These are phyloP conservation scores for Eilema caniola DNA, from an alignment of 2,888 invertebrate species.

Conservation along the genomic window DNA sequence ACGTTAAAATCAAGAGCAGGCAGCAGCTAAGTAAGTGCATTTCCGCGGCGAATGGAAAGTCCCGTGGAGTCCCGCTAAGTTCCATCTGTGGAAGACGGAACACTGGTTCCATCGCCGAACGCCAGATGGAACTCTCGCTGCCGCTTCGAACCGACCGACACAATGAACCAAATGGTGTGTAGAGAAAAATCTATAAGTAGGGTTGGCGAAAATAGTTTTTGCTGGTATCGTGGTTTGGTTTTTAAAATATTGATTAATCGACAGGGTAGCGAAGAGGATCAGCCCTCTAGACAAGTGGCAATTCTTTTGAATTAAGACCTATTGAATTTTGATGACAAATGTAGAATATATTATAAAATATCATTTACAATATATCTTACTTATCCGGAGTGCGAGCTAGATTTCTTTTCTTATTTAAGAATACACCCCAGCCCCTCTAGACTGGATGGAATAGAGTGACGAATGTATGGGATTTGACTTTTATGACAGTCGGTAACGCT, in stretches of 20 bases:
- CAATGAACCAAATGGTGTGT: conserved; percentile 59
- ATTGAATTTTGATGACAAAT: too few species aligned
- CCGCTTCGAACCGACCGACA: conserved; percentile 36
- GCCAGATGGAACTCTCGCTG: conserved; percentile 47
- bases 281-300: too few species aligned
- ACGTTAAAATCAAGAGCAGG: conserved; percentile 65
- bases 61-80: conserved; percentile 47
- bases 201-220: conserved; percentile 25
- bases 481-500: too few species aligned
- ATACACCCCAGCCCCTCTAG: too few species aligned
- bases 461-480: too few species aligned
- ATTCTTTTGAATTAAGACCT: too few species aligned
- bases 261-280: too few species aligned
- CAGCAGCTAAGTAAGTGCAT: conserved; percentile 69
- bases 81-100: conserved; percentile 25
- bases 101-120: conserved; percentile 33
- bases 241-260: not conserved
- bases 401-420: too few species aligned
- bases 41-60: conserved; percentile 45
- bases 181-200: conserved; percentile 57
- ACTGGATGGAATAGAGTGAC: too few species aligned
- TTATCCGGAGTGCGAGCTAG: too few species aligned
- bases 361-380: too few species aligned
- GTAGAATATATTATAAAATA: too few species aligned
- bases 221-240: not conserved